phyloP scores from a whole-genome alignment of 2,113 vertebrate species.

The Gnathonemus longibarbis region DNA sequence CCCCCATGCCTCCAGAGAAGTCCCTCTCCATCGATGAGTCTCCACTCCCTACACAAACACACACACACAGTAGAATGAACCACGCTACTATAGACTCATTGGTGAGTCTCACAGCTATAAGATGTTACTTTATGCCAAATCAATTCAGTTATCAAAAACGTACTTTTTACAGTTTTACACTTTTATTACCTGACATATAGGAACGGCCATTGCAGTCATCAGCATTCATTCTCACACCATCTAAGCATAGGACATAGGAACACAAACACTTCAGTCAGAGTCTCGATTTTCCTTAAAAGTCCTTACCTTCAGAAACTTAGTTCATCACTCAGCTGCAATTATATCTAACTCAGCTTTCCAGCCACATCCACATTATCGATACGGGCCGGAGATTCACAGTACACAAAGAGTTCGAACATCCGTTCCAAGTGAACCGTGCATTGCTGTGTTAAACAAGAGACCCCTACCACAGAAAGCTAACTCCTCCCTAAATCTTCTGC shows the following conservation, averaged over 20 bases:
- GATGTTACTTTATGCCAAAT: neutral
- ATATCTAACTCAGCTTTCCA: neutral
- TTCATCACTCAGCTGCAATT: neutral
- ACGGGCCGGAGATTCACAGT: neutral
- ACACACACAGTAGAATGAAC: conserved; percentile 13
- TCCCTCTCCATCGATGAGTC: conserved; percentile 87
- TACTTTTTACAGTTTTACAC: neutral
- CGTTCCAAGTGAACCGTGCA: neutral
- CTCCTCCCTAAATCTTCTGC: neutral
- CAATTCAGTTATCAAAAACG: neutral
- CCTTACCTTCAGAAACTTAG: neutral
- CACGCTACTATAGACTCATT: neutral
- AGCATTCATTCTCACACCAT: conserved; percentile 81
- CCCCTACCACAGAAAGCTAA: neutral
- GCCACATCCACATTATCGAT: neutral
- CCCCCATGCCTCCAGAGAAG: conserved; percentile 72
- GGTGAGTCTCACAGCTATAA: neutral
- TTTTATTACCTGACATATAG: conserved; percentile 72
- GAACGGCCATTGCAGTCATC: conserved; percentile 86
- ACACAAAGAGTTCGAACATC: neutral
- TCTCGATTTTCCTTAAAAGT: neutral
- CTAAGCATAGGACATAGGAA: conserved; percentile 55
- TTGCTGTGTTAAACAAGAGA: neutral
- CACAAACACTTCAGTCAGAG: neutral
- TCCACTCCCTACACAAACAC: conserved; percentile 70